phyloP scores from a whole-genome alignment of 2,797 vertebrate genomes.

The Masticophis lateralis region DNA sequence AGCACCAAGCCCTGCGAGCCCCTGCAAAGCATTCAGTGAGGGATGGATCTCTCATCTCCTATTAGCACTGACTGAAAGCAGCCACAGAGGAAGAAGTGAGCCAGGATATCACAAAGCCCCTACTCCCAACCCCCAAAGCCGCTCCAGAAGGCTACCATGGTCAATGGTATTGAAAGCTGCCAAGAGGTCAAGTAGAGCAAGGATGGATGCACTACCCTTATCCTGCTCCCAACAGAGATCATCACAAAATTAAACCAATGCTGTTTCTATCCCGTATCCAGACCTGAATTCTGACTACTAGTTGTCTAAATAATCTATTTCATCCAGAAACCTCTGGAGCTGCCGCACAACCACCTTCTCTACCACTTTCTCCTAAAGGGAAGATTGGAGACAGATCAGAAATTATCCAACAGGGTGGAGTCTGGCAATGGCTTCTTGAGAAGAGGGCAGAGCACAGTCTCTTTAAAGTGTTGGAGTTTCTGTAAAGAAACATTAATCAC shows the following conservation, averaged over 20 bases:
- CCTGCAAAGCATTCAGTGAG: too few relatives aligned
- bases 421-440: too few relatives aligned
- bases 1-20: too few relatives aligned
- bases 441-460: too few relatives aligned
- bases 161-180: background rate
- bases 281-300: background rate
- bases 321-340: background rate
- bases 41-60: too few relatives aligned
- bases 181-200: background rate
- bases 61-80: too few relatives aligned
- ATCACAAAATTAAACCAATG: background rate
- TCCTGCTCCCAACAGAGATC: background rate
- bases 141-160: background rate
- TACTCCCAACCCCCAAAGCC: background rate
- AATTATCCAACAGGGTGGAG: too few relatives aligned
- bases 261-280: background rate
- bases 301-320: background rate
- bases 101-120: background rate
- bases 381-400: too few relatives aligned
- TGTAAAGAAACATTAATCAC: too few relatives aligned
- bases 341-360: background rate
- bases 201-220: too few relatives aligned
- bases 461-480: too few relatives aligned
- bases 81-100: background rate
- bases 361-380: too few relatives aligned